phyloP scores from a whole-genome alignment of 2,113 vertebrate genomes.

The Helogale parvula region DNA sequence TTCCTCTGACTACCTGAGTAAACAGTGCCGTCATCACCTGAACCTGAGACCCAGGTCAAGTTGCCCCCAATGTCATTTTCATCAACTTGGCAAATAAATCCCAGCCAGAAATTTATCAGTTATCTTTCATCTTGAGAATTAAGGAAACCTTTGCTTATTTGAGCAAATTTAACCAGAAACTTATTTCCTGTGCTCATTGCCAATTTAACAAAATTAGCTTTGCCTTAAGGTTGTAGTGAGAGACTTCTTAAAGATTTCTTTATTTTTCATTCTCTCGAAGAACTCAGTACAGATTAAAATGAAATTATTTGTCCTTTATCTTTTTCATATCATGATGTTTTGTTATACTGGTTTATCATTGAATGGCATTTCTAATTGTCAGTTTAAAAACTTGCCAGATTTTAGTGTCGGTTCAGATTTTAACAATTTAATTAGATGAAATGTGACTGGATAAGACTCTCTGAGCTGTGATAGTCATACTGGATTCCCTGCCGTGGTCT shows the following conservation, averaged over 20 bases:
- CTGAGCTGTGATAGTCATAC: neutral
- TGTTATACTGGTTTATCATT: neutral
- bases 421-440: neutral
- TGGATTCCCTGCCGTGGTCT: neutral
- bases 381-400: neutral
- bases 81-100: neutral
- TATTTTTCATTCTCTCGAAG: neutral
- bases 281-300: neutral
- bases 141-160: conserved; percentile 1
- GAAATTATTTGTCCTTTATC: neutral
- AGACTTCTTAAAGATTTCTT: neutral
- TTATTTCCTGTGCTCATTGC: neutral
- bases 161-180: neutral
- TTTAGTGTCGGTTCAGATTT: conserved; percentile 5
- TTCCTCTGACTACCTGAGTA: neutral
- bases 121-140: conserved; percentile 24
- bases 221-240: neutral
- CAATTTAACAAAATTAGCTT: neutral
- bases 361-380: neutral
- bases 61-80: neutral
- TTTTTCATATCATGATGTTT: neutral
- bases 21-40: neutral
- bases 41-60: neutral
- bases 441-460: neutral
- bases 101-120: neutral